Evolutionary conservation across 2,888 invertebrate species (phyloP).

Genomic region (Celastrina argiolus): DNA sequence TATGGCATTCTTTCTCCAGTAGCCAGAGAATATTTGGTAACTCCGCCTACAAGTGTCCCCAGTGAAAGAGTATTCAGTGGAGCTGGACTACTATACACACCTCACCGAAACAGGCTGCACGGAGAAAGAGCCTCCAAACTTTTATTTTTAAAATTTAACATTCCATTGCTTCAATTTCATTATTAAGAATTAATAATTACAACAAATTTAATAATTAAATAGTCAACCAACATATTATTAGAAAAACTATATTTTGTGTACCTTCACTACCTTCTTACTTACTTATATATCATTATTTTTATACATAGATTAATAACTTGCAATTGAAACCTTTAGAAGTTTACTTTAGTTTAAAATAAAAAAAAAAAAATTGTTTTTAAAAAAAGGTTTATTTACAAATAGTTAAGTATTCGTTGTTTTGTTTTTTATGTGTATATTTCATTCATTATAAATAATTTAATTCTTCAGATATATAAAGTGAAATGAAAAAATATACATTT

Average conservation of each 20-base stretch:
- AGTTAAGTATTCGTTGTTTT: conserved; percentile 25
- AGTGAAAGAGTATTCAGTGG: conserved; percentile 34
- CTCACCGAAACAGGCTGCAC: conserved; percentile 31
- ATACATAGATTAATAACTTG: conserved; percentile 24
- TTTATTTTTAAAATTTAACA: conserved; percentile 33
- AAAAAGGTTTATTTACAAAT: conserved; percentile 25
- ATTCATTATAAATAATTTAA: conserved; percentile 24
- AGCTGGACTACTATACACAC: conserved; percentile 34
- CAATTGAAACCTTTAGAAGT: too few species aligned
- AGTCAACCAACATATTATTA: conserved; percentile 23
- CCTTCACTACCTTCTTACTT: too few species aligned
- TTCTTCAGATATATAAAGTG: conserved; percentile 25
- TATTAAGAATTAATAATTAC: conserved; percentile 27
- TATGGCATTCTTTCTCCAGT: conserved; percentile 32
- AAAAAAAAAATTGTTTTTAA: conserved; percentile 22
- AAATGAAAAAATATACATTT: conserved; percentile 21
- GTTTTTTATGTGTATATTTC: conserved; percentile 26
- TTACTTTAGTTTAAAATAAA: conserved; percentile 25
- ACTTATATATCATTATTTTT: conserved; percentile 25
- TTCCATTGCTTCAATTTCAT: conserved; percentile 30
- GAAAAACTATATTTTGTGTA: conserved; percentile 26
- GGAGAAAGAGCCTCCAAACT: conserved; percentile 30
- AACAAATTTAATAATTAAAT: conserved; percentile 21
- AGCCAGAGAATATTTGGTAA: conserved; percentile 34
- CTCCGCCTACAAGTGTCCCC: conserved; percentile 34